Base-by-base conservation (phyloP, 1,140 invertebrate species). In the Grapholita molesta region DNA sequence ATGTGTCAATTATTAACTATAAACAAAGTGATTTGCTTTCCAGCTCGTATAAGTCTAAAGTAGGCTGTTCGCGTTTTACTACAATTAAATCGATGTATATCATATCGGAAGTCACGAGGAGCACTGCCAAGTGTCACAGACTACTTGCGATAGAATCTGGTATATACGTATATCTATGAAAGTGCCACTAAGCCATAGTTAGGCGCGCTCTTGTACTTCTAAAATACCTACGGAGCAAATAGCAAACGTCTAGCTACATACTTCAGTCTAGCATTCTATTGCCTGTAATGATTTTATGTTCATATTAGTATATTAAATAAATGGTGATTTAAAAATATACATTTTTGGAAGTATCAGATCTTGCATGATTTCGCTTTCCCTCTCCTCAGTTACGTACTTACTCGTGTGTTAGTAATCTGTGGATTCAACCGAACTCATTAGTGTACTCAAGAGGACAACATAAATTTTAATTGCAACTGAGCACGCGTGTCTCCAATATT, bases 391-490 rank as follows among this genome's bases (percentile, higher is more conserved):
- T 48, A 48, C 21, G 42, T 18, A 15, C 42, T 18, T 8, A 21
- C 42, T 48, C 8, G 42, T 48, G 8, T 15, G 11, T 21, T 8
- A 48, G 7, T 21, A 7, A 8, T 15, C 38, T 42, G 38, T 74
- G 78, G 71, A 71, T 70, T 69, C 72, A 73, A 64, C 42, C 53
- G 57, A 66, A 68, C 77, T 86, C 80, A 83, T 86, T 85, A 85
- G 80, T 76, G 76, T 74, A 73, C 77, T 85, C 73, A 85, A 85
- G 83, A 83, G 79, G 77, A 83, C 79, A 76, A 80, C 77, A 72
- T 76, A 78, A 77, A 75, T 83, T 85, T 84, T 86, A 88, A 88
- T 88, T 85, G 78, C 79, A 66, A 71, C 75, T 70, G 68, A 70
- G 48, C 67, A 28, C 21, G 33, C 55, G 8, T 18, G 25, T 61